Percentiles rank a stretch among this genome's conserved stretches.
Conservation (phyloP, 2,113 vertebrate species). For the Tachysurus fulvidraco region DNA sequence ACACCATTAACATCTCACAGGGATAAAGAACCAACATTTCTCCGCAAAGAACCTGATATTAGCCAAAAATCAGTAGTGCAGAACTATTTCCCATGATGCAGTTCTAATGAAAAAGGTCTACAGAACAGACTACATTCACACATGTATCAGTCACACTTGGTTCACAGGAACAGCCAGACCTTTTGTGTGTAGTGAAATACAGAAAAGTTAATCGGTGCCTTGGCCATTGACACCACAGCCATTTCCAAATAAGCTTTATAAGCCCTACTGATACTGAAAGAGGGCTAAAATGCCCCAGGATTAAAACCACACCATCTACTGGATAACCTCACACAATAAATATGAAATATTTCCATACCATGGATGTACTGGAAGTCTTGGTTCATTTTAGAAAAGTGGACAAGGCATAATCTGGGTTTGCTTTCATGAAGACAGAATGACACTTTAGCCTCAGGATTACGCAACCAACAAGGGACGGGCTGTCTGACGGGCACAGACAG, state of each 20-base stretch:
- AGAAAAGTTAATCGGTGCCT: conserved; percentile 5
- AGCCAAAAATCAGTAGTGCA: not conserved
- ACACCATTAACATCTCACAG: not conserved
- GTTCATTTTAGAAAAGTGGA: not conserved
- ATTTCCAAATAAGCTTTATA: conserved; percentile 24
- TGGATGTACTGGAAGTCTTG: not conserved
- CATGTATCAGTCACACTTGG: conserved; percentile 34
- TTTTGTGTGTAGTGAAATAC: not conserved
- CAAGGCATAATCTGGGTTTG: not conserved
- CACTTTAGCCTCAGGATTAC: conserved; percentile 5
- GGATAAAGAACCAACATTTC: not conserved
- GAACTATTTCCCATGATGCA: not conserved
- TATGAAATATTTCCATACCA: not conserved
- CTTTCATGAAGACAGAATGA: not conserved
- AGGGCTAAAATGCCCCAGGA: conserved; percentile 20
- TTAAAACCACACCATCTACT: not conserved
- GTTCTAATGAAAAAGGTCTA: not conserved
- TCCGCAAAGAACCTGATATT: not conserved
- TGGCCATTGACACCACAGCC: not conserved
- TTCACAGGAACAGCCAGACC: conserved; percentile 33
- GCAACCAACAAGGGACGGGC: conserved; percentile 12
- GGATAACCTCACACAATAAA: not conserved
- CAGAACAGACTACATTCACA: conserved; percentile 23
- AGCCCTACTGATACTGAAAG: not conserved
- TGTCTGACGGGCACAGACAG: conserved; percentile 31